Base-by-base conservation (phyloP, 2,113 vertebrate genomes). In the Martes martes region DNA sequence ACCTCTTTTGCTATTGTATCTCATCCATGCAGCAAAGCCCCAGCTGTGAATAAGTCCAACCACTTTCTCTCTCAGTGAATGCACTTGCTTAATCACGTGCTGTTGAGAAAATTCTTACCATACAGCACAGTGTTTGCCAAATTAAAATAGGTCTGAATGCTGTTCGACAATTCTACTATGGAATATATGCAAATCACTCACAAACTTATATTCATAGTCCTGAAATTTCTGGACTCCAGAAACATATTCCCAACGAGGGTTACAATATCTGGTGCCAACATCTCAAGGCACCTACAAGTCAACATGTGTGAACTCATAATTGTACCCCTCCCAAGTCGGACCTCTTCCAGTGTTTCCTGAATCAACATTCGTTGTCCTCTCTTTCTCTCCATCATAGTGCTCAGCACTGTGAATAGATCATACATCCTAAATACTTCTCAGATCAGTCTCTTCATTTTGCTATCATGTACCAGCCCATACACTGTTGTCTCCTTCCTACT, bases 171-270 rank as follows among this genome's bases (percentile, higher is more conserved):
- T 59, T 95, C 33, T 90, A 5, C 7, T 84, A 24, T 26, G 36
- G 24, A 91, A 81, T 52, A 16, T 59, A 39, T 55, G 11, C 23
- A 81, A 74, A 78, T 59, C 7, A 45, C 8, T 65, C 2, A 21
- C 33, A 69, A n/a, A 76, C 50, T 90, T 93, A 2, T 79, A 61
- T 39, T 83, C 52, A 67, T 24, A 91, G 47, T 42, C 1, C 16
- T 96, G 18, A 76, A 76, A 63, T 94, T 91, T 84, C 26, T 92
- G 18, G 76, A 83, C 28, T 71, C 52, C 7, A n/a, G 39, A 83
- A 78, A 6, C 24, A 23, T 39, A 67, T 59, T 89, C 50, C 13
- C 15, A 65, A 42, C 1, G 18, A 24, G 18, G 1, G 26, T 67
- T 50, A 50, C 9, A 59, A 8, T 47, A 59, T 50, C 42, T 7